Evolutionary conservation across 2,797 vertebrate species (phyloP).

Genomic region (Florisuga fusca): DNA sequence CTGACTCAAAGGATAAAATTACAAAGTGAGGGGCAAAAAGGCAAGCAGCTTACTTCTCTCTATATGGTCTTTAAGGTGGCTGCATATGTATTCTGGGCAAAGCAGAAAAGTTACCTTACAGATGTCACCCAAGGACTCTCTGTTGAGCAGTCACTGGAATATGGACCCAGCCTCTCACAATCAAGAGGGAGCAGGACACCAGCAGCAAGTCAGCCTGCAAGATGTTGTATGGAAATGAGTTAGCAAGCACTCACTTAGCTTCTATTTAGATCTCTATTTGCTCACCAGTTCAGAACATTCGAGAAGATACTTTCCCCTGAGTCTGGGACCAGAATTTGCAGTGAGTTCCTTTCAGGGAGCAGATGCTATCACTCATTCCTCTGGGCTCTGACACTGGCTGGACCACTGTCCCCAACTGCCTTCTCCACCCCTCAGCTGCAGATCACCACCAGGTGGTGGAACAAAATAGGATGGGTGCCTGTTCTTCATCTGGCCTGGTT

Average conservation of each 20-base stretch:
- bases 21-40: not conserved
- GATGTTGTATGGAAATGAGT: not conserved
- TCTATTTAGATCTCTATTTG: not conserved
- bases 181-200: conserved; percentile 10
- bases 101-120: conserved; percentile 27
- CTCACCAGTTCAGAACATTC: not conserved
- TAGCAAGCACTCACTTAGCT: not conserved
- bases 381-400: not conserved
- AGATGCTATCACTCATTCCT: not conserved
- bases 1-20: not conserved
- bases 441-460: not conserved
- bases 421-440: not conserved
- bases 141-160: conserved; percentile 23
- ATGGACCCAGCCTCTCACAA: conserved; percentile 11
- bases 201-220: conserved; percentile 50
- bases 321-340: not conserved
- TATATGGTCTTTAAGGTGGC: not conserved
- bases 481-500: not conserved
- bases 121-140: conserved; percentile 30
- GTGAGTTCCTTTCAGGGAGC: not conserved
- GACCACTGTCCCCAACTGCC: not conserved
- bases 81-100: not conserved
- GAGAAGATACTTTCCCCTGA: not conserved
- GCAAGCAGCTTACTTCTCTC: not conserved
- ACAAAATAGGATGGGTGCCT: not conserved